Conservation (phyloP, 2,113 vertebrate genomes). For the Brachypteracias leptosomus region DNA sequence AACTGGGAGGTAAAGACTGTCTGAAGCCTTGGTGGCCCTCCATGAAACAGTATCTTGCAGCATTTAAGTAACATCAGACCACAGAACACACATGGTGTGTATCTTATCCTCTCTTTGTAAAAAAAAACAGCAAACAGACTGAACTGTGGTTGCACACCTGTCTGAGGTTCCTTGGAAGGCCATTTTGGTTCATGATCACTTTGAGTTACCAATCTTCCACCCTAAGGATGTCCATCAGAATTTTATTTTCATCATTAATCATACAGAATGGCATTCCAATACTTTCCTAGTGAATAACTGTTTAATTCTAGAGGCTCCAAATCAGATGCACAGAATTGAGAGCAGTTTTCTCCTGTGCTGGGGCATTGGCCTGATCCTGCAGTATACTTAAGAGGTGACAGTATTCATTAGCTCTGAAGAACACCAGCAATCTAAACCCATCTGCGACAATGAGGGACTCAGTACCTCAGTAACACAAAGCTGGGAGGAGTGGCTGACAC, state of each 20-base stretch:
- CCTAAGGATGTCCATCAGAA: neutral
- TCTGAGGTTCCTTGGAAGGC: neutral
- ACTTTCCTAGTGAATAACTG: neutral
- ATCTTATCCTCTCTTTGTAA: neutral
- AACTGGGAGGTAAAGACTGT: neutral
- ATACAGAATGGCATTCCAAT: neutral
- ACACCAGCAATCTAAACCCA: neutral
- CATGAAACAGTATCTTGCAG: neutral
- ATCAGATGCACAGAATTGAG: neutral
- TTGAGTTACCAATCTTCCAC: neutral
- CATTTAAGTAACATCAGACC: neutral
- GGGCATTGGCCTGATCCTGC: neutral
- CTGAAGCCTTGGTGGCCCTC: neutral
- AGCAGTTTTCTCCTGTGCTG: neutral
- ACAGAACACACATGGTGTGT: neutral
- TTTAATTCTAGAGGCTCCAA: neutral
- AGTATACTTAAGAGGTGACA: neutral
- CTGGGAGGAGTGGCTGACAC: too few relatives aligned
- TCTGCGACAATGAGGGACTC: neutral
- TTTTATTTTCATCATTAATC: neutral
- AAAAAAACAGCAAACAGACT: neutral
- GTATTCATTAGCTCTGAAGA: neutral
- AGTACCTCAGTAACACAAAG: too few relatives aligned
- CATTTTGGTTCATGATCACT: neutral
- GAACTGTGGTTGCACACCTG: neutral